Conservation (phyloP, 2,888 invertebrate genomes). For the Calameuta pallipes region DNA sequence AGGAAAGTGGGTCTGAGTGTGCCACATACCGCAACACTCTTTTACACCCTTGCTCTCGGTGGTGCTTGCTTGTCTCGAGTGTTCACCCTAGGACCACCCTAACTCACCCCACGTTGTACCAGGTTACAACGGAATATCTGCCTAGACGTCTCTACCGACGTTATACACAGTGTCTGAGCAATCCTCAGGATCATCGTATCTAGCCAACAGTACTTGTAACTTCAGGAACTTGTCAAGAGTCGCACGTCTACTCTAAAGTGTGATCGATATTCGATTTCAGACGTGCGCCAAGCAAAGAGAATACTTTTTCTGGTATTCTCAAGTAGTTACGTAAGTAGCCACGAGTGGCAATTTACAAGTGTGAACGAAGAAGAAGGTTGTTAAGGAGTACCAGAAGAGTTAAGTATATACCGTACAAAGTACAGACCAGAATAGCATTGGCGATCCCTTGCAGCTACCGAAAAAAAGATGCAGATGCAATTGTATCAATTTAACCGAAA, state of each 20-base stretch:
- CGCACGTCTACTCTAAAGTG: neutral
- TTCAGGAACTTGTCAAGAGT: neutral
- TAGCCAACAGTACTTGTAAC: neutral
- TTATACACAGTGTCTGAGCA: neutral
- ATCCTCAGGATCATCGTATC: neutral
- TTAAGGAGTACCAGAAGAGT: neutral
- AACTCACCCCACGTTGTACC: neutral
- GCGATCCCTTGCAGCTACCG: neutral
- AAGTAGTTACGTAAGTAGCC: neutral
- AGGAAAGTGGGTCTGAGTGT: slow-evolving; percentile 23
- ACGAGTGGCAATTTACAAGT: neutral
- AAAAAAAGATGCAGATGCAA: neutral
- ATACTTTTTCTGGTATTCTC: neutral
- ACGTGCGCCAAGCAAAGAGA: neutral
- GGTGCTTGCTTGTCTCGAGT: neutral
- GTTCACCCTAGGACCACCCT: neutral
- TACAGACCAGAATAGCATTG: neutral
- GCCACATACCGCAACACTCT: slow-evolving; percentile 21
- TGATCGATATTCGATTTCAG: neutral
- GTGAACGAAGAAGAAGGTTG: neutral
- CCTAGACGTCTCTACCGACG: neutral
- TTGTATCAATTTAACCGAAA: neutral
- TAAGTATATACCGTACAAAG: neutral
- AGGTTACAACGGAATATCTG: neutral
- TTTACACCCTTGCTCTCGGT: neutral